A percentile compares a stretch with the other conserved stretches of the same genome.
Evolutionary conservation across 2,888 invertebrate species (phyloP).

Genomic region (Xestia xanthographa): DNA sequence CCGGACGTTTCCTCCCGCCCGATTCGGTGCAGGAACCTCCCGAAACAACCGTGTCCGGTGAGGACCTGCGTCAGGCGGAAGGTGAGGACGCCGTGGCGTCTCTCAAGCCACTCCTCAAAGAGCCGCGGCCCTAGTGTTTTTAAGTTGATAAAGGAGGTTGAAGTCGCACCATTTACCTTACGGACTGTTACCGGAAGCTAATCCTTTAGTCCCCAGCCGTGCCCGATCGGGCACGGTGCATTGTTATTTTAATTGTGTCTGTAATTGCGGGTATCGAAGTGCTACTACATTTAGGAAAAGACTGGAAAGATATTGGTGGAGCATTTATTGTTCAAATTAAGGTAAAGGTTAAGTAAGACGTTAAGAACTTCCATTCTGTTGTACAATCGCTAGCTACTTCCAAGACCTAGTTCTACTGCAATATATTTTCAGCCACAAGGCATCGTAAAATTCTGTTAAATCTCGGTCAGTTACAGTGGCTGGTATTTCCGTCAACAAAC

Average conservation of each 20-base stretch:
- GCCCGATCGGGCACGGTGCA: too few species aligned
- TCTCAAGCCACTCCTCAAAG: too few species aligned
- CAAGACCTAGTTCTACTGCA: constrained; percentile 26
- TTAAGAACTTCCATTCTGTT: background rate
- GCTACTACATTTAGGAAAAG: background rate
- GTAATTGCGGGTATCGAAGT: too few species aligned
- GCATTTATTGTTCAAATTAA: background rate
- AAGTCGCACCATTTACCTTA: background rate
- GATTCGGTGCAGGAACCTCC: too few species aligned
- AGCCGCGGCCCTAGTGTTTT: too few species aligned
- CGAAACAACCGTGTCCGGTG: too few species aligned
- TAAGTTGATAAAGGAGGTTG: background rate
- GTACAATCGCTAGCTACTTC: constrained; percentile 1
- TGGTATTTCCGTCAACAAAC: constrained; percentile 64
- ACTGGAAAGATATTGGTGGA: background rate
- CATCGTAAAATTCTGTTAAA: constrained; percentile 54
- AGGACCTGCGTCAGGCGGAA: too few species aligned
- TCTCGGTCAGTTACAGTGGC: constrained; percentile 55
- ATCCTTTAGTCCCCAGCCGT: too few species aligned
- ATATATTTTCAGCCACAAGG: constrained; percentile 42
- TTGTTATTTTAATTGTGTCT: too few species aligned
- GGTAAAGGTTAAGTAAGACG: too few species aligned
- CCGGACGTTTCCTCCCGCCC: too few species aligned
- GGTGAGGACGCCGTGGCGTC: too few species aligned
- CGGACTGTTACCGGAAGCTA: background rate